Evolutionary conservation across 1,140 invertebrate genomes (phyloP).

Genomic region (Drosophila rufa): DNA sequence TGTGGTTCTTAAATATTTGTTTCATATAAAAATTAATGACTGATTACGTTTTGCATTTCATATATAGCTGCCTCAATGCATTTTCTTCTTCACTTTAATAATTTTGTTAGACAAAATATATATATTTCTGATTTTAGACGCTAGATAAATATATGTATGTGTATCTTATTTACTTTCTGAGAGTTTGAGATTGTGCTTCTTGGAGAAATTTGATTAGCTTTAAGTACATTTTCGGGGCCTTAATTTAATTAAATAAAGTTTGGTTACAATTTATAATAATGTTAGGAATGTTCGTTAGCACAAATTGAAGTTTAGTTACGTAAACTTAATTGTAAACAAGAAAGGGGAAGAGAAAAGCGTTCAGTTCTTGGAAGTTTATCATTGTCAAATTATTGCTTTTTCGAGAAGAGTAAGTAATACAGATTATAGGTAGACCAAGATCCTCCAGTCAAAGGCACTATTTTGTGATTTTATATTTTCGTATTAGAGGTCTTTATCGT

Average conservation of each 20-base stretch:
- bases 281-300: constrained; percentile 49
- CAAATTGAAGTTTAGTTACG: constrained; percentile 26
- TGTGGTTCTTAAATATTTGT: constrained; percentile 56
- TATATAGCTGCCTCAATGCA: constrained; percentile 52
- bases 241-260: constrained; percentile 39
- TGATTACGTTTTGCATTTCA: constrained; percentile 55
- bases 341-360: constrained; percentile 14
- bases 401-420: constrained; percentile 22
- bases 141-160: constrained; percentile 53
- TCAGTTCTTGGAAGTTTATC: constrained; percentile 26
- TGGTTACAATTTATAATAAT: constrained; percentile 29
- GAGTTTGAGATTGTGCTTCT: constrained; percentile 65
- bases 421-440: constrained; percentile 17
- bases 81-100: constrained; percentile 35
- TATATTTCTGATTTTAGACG: constrained; percentile 51
- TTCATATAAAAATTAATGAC: constrained; percentile 74
- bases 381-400: constrained; percentile 43
- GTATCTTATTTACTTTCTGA: constrained; percentile 37
- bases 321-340: constrained; percentile 14
- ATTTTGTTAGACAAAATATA: constrained; percentile 83
- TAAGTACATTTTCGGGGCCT: constrained; percentile 62
- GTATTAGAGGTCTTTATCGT: constrained; percentile 25
- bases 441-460: constrained; percentile 75
- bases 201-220: constrained; percentile 78
- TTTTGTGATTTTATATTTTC: constrained; percentile 55